These are phyloP conservation scores for Clarias magur DNA, from an alignment of 2,113 vertebrate genomes.

Conservation along the genomic window DNA sequence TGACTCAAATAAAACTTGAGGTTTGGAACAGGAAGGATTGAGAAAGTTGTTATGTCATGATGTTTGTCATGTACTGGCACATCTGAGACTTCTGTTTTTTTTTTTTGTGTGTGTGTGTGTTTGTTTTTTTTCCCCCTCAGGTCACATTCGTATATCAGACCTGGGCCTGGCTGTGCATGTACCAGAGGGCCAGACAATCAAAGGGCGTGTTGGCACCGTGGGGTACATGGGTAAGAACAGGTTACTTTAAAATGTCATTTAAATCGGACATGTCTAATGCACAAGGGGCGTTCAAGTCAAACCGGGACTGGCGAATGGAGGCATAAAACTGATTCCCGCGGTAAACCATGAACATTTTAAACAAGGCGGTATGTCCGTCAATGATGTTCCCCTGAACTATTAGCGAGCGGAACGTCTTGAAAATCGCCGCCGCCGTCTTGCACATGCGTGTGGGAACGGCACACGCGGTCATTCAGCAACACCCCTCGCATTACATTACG, in stretches of 20 bases:
- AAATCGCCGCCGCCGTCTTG: no score
- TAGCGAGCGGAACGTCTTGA: no score
- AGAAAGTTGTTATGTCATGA: background rate
- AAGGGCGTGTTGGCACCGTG: slow-evolving; percentile 95
- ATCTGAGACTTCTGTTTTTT: no score
- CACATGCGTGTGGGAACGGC: no score
- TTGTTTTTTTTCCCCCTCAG: slow-evolving; percentile 64
- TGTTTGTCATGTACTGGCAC: background rate
- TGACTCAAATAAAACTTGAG: background rate
- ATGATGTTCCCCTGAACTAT: no score
- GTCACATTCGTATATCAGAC: slow-evolving; percentile 97
- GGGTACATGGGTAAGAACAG: slow-evolving; percentile 93
- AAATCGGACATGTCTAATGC: background rate
- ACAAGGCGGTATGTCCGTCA: no score
- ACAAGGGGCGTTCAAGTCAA: background rate
- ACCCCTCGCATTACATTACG: no score
- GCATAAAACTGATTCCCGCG: no score
- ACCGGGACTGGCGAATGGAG: no score
- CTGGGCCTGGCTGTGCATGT: slow-evolving; percentile 90
- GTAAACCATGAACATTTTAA: no score
- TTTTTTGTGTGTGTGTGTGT: background rate
- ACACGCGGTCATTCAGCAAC: no score
- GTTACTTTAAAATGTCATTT: background rate
- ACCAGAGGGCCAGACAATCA: slow-evolving; percentile 91
- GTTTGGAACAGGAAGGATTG: background rate